A percentile compares a stretch with the other conserved stretches of the same genome.
Conservation (phyloP, 2,113 vertebrate species). For the Syngnathus scovelli region DNA sequence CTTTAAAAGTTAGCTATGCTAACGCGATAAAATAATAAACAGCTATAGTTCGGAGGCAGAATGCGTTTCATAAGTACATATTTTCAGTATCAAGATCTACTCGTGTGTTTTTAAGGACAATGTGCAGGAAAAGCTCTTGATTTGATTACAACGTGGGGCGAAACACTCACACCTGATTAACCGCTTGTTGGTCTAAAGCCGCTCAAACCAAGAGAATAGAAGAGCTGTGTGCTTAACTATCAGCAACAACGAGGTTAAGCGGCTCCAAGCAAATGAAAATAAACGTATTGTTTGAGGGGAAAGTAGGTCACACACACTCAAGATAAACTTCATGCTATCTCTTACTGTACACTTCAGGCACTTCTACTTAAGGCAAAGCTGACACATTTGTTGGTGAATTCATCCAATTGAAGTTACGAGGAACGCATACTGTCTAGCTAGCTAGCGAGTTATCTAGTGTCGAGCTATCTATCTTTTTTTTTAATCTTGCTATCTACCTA, state of each 20-base stretch:
- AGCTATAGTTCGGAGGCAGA: not conserved
- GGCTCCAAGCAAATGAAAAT: not conserved
- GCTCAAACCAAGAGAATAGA: not conserved
- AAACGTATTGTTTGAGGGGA: not conserved
- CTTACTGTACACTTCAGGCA: not conserved
- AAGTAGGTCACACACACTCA: not conserved
- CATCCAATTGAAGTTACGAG: not conserved
- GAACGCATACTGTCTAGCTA: too few relatives aligned
- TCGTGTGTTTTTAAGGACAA: not conserved
- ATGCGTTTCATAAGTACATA: not conserved
- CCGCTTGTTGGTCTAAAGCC: not conserved
- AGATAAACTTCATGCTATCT: not conserved
- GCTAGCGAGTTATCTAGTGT: too few relatives aligned
- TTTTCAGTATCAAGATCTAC: not conserved
- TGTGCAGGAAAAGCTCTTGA: not conserved
- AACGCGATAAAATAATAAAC: not conserved
- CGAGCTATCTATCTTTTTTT: too few relatives aligned
- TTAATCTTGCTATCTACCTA: too few relatives aligned
- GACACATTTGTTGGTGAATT: not conserved
- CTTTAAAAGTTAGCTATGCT: too few relatives aligned
- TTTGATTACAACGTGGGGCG: not conserved
- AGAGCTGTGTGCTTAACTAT: not conserved
- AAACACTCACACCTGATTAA: constrained; percentile 5
- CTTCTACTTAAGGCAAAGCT: not conserved
- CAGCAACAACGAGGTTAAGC: constrained; percentile 1